A percentile compares a stretch with the other conserved stretches of the same genome.
phyloP scores from a whole-genome alignment of 2,113 vertebrate genomes.

The Trogon melanurus region DNA sequence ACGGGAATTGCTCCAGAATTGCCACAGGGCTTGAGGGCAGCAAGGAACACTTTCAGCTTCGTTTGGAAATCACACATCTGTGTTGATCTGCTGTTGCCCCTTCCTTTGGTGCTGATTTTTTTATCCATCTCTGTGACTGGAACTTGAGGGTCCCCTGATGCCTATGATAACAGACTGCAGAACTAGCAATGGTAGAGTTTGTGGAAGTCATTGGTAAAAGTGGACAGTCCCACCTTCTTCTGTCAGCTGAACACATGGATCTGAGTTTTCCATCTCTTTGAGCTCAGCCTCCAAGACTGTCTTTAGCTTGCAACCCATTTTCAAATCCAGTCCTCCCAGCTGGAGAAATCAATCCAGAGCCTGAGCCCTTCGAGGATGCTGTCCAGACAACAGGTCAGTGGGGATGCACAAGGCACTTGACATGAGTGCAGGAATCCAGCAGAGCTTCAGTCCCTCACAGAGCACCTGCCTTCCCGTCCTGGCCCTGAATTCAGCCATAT shows the following conservation, averaged over 20 bases:
- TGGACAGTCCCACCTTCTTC: neutral
- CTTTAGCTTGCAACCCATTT: neutral
- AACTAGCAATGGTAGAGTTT: neutral
- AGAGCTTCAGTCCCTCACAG: neutral
- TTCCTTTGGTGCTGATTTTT: neutral
- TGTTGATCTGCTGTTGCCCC: neutral
- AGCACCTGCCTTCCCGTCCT: neutral
- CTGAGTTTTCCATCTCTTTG: neutral
- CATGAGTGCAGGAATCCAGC: neutral
- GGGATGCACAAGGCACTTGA: neutral
- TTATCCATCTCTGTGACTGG: neutral
- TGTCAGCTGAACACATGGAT: accelerated
- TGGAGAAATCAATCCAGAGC: neutral
- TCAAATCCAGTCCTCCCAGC: neutral
- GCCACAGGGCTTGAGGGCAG: neutral
- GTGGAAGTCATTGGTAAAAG: neutral
- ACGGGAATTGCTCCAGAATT: neutral
- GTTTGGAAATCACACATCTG: neutral
- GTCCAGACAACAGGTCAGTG: neutral
- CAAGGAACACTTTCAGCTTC: neutral
- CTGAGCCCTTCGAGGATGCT: accelerated
- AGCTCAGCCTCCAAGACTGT: neutral
- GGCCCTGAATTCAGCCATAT: neutral
- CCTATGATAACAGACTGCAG: neutral
- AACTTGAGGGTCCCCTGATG: neutral